Evolutionary conservation across 2,797 vertebrate genomes (phyloP).

Genomic region (Gephyroberyx darwinii): DNA sequence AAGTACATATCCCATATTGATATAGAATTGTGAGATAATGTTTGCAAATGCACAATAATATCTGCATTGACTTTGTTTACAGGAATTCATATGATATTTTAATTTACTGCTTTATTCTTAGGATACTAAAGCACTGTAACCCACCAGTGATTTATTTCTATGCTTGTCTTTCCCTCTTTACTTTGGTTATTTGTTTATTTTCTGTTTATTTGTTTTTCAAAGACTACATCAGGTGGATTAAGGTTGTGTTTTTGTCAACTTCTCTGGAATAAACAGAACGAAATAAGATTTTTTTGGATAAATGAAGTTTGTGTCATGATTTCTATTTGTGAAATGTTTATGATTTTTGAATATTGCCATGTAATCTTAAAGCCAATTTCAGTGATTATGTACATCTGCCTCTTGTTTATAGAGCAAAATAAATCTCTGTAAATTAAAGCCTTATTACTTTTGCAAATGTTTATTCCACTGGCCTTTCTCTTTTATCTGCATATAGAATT

Average conservation of each 20-base stretch:
- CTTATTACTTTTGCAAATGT: slow-evolving; percentile 19
- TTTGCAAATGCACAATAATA: slow-evolving; percentile 43
- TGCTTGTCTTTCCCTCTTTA: slow-evolving; percentile 28
- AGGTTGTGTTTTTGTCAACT: slow-evolving; percentile 46
- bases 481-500: slow-evolving; percentile 6
- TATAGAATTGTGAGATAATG: slow-evolving; percentile 24
- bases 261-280: slow-evolving; percentile 65
- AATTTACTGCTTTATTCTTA: slow-evolving; percentile 16
- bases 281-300: slow-evolving; percentile 55
- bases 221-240: slow-evolving; percentile 44
- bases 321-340: slow-evolving; percentile 66
- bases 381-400: slow-evolving; percentile 69
- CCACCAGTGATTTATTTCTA: slow-evolving; percentile 9
- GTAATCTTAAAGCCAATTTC: slow-evolving; percentile 69
- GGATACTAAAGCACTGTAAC: slow-evolving; percentile 48
- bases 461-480: slow-evolving; percentile 26
- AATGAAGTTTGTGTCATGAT: slow-evolving; percentile 64
- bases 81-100: slow-evolving; percentile 41
- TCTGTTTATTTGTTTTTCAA: slow-evolving; percentile 38
- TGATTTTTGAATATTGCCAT: slow-evolving; percentile 53
- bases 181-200: slow-evolving; percentile 20
- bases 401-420: slow-evolving; percentile 74
- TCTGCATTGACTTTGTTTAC: slow-evolving; percentile 64
- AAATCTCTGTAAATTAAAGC: slow-evolving; percentile 48
- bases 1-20: slow-evolving; percentile 48